Evolutionary conservation across 2,888 invertebrate genomes (phyloP).

Genomic region (Piscicola geometra): DNA sequence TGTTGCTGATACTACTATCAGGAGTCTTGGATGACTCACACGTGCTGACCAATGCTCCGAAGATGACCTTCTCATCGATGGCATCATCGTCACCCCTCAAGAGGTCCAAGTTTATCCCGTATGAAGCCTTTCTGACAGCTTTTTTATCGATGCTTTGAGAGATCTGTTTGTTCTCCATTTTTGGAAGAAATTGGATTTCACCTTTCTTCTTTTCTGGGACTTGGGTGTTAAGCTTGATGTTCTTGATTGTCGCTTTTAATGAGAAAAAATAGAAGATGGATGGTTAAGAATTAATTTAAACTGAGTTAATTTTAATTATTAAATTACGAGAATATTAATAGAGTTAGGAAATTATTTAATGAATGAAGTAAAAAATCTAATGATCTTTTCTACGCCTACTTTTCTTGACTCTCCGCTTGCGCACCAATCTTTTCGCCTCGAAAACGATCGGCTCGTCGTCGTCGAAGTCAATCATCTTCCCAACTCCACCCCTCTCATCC

Average conservation of each 20-base stretch:
- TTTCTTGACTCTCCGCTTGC: not conserved
- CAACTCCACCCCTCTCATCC: not conserved
- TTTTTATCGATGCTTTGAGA: not conserved
- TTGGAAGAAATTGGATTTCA: too few relatives aligned
- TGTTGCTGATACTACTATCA: not conserved
- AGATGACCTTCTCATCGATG: not conserved
- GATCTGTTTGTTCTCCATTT: not conserved
- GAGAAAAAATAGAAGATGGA: too few relatives aligned
- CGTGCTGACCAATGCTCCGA: not conserved
- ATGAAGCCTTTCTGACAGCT: not conserved
- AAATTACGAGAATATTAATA: too few relatives aligned
- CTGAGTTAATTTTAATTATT: too few relatives aligned
- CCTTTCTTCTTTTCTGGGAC: too few relatives aligned
- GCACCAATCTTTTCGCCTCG: not conserved
- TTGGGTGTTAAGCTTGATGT: too few relatives aligned
- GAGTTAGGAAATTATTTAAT: too few relatives aligned
- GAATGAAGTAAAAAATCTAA: too few relatives aligned
- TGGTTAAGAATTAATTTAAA: too few relatives aligned
- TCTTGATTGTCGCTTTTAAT: too few relatives aligned
- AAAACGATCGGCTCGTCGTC: constrained; percentile 8
- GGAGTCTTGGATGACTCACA: not conserved
- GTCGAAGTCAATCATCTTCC: not conserved
- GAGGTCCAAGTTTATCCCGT: not conserved
- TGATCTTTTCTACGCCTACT: too few relatives aligned
- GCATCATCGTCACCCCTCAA: not conserved